phyloP scores from a whole-genome alignment of 2,888 invertebrate species.

The Lamproptera curius region DNA sequence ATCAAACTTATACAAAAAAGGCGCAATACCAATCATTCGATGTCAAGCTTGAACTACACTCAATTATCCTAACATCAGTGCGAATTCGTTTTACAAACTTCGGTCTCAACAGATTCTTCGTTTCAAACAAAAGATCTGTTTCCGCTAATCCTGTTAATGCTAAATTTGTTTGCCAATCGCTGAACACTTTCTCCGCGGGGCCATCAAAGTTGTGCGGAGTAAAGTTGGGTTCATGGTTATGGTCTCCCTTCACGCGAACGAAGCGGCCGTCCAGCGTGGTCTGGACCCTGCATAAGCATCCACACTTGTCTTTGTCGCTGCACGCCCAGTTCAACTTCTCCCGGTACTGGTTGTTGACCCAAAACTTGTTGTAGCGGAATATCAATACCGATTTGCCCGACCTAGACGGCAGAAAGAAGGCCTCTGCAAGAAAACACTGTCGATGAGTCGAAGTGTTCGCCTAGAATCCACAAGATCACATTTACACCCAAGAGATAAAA shows the following conservation, averaged over 20 bases:
- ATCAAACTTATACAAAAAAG: no score
- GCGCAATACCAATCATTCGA: no score
- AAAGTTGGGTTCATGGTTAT: constrained; percentile 65
- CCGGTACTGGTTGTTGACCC: constrained; percentile 71
- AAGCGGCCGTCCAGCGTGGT: constrained; percentile 68
- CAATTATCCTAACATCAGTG: no score
- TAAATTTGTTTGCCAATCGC: constrained; percentile 32
- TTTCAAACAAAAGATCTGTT: no score
- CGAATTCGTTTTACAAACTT: no score
- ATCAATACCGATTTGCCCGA: constrained; percentile 69
- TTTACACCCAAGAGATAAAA: no score
- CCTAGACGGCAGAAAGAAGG: constrained; percentile 67
- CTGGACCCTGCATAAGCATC: constrained; percentile 67
- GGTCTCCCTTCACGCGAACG: constrained; percentile 57
- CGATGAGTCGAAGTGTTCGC: neutral
- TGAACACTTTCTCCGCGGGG: constrained; percentile 37
- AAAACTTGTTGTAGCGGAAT: constrained; percentile 66
- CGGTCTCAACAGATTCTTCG: no score
- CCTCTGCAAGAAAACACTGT: constrained; percentile 46
- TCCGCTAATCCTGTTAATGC: constrained; percentile 19
- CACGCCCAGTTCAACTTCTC: constrained; percentile 72
- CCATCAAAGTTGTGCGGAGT: constrained; percentile 60
- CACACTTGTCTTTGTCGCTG: constrained; percentile 62
- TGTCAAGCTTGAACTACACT: no score
- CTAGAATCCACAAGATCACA: no score